Conservation (phyloP, 2,113 vertebrate genomes). For the Daboia siamensis region DNA sequence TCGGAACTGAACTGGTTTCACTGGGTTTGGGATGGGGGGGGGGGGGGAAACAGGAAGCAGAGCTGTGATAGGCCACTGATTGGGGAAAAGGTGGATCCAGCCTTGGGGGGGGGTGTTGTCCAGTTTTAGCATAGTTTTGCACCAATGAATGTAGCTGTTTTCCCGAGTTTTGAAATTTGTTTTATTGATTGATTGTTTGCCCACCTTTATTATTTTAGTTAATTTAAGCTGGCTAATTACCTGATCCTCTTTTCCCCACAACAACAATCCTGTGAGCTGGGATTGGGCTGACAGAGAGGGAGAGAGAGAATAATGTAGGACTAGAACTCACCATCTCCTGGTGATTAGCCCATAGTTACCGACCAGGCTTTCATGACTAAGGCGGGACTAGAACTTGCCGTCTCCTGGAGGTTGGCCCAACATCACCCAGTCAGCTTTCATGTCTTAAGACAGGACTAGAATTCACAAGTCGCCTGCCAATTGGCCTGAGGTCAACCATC, state of each 20-base stretch:
- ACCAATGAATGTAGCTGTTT: not conserved
- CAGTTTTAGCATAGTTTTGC: not conserved
- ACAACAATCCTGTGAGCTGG: not conserved
- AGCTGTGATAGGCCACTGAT: not conserved
- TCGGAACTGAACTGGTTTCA: not conserved
- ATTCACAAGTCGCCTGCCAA: fast-evolving
- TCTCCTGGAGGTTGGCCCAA: no score
- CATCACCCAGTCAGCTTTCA: no score
- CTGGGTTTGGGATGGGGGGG: not conserved
- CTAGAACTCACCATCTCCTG: no score
- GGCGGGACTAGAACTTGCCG: no score
- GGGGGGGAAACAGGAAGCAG: not conserved
- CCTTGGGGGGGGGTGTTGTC: not conserved
- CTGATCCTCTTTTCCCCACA: not conserved
- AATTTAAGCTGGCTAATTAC: not conserved
- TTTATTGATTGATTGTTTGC: not conserved
- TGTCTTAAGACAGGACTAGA: no score
- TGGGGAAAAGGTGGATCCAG: not conserved
- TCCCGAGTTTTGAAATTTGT: not conserved
- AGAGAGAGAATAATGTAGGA: not conserved
- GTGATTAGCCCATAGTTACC: no score
- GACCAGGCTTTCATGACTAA: no score
- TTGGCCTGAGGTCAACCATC: no score
- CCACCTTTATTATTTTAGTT: not conserved
- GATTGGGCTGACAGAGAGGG: not conserved